These are phyloP conservation scores for Trichacis sp. DNA, from an alignment of 2,888 invertebrate species.

Conservation along the genomic window DNA sequence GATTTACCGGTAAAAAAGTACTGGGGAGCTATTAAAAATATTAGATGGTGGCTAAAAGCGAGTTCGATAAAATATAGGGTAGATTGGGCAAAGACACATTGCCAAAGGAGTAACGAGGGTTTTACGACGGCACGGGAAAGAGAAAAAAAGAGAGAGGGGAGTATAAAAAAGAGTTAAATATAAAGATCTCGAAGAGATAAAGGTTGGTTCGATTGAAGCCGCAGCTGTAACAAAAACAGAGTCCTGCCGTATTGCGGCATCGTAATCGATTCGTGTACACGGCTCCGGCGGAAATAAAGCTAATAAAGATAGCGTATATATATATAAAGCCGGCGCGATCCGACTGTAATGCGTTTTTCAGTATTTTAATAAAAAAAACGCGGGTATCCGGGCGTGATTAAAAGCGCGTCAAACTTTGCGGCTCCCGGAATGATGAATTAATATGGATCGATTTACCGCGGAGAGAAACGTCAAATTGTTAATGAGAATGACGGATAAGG, in stretches of 20 bases:
- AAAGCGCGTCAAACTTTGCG: background rate
- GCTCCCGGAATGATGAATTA: background rate
- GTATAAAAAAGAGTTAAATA: slow-evolving; percentile 11
- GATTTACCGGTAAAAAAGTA: background rate
- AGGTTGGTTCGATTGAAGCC: slow-evolving; percentile 6
- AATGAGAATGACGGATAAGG: background rate
- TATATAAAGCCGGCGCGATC: background rate
- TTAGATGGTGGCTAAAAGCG: slow-evolving; percentile 42
- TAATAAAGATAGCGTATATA: slow-evolving; percentile 3
- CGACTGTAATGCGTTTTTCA: background rate
- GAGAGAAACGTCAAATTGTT: background rate
- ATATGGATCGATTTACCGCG: background rate
- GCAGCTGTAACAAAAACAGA: slow-evolving; percentile 4
- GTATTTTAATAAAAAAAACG: background rate
- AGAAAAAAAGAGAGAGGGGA: background rate
- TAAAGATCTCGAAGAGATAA: slow-evolving; percentile 10
- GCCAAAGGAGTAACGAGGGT: slow-evolving; percentile 25
- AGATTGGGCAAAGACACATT: slow-evolving; percentile 56
- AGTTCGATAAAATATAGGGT: slow-evolving; percentile 55
- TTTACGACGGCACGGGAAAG: background rate
- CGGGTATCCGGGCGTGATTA: background rate
- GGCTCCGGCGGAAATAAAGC: background rate
- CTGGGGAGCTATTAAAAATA: slow-evolving; percentile 17
- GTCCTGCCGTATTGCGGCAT: slow-evolving; percentile 5
- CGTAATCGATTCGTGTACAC: slow-evolving; percentile 7